Base-by-base conservation (phyloP, 1,140 invertebrate species). In the Matsumurasca onukii region DNA sequence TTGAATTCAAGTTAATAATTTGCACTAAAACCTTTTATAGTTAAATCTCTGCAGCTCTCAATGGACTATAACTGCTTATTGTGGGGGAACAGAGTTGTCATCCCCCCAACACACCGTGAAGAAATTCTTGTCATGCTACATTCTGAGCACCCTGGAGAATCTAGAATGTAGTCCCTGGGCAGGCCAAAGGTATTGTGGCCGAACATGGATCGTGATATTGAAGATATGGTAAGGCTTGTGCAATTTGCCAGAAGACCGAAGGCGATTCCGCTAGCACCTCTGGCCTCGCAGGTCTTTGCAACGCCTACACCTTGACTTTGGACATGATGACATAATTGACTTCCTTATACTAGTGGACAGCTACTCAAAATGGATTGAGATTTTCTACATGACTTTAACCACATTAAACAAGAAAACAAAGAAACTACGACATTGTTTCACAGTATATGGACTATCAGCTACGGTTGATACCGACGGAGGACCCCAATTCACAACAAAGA, bases 281-380 rank as follows among this genome's bases (percentile, higher is more conserved):
- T 25, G 25, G 29, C 5, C 51, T 51, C n/a, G 5, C 24, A 17
- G 24, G 3, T 20, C 5, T 5, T 51, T 17, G 49, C 5, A 51
- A 51, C n/a, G 49, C 3, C n/a, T 51, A 20, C 49, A 51, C n/a
- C 5, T 51, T 12, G 49, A 70, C 51, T 48, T 65, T 25, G 57
- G 51, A 15, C 51, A 57, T n/a, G n/a, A n/a, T n/a, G n/a, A n/a
- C n/a, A n/a, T n/a, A n/a, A n/a, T n/a, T n/a, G n/a, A n/a, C n/a
- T 69, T 71, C 45, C 55, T 71, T 22, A 29, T 71, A 27, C 15
- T 71, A 5, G 45, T 73, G 9, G 80, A 82, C 69, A 73, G 78
- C 5, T 70, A 73, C 68, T 76, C 77, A 0, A 82, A 80, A 67
- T 82, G 79, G 78, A 71, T 73, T n/a, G 78, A 82, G 65, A 73